A percentile compares a stretch with the other conserved stretches of the same genome.
phyloP scores from a whole-genome alignment of 2,113 vertebrate species.

The Turnix velox region DNA sequence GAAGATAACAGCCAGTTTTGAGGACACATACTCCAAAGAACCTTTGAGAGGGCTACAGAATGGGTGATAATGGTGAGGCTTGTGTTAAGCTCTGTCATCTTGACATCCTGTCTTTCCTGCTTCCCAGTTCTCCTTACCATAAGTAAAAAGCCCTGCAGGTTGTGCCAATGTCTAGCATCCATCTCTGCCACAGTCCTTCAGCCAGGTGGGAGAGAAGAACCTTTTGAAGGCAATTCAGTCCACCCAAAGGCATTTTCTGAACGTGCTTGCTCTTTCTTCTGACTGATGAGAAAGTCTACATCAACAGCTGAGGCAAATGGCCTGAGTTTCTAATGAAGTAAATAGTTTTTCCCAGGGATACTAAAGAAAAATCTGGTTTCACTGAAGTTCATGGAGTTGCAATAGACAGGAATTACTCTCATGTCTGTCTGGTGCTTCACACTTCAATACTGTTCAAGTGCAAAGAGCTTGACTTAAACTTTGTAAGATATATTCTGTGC shows the following conservation, averaged over 20 bases:
- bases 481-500: neutral
- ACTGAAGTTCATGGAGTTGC: neutral
- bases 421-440: neutral
- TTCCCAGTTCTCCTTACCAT: neutral
- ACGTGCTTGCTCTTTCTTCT: neutral
- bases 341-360: neutral
- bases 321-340: neutral
- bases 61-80: neutral
- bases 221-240: neutral
- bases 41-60: neutral
- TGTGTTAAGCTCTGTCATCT: neutral
- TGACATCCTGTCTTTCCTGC: neutral
- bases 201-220: neutral
- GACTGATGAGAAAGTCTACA: neutral
- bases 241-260: neutral
- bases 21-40: neutral
- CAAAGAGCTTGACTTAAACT: neutral
- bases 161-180: neutral
- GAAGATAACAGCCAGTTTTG: neutral
- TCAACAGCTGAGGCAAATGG: neutral
- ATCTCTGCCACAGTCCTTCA: neutral
- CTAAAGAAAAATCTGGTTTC: neutral
- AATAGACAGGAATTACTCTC: neutral
- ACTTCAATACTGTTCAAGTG: neutral
- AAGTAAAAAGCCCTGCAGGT: neutral